phyloP scores from a whole-genome alignment of 1,140 invertebrate species.

The Ceratoteleas bidentatus region DNA sequence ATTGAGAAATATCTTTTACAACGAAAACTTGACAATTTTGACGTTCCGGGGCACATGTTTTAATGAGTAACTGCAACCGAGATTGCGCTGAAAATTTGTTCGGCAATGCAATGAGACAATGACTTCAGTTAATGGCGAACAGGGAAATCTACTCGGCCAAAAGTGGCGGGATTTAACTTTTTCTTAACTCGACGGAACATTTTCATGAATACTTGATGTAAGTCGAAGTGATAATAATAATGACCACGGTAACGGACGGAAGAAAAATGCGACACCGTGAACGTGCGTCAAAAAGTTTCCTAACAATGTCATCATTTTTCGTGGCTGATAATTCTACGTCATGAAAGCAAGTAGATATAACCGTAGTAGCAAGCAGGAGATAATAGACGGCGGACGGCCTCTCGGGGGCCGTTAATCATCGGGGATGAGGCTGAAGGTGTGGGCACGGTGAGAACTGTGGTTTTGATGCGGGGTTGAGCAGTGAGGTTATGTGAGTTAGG shows the following conservation, averaged over 20 bases:
- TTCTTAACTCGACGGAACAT: not conserved
- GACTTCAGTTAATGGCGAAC: not conserved
- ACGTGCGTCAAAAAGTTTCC: conserved; percentile 60
- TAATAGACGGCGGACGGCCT: conserved; percentile 71
- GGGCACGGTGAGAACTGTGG: conserved; percentile 64
- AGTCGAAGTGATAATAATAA: conserved; percentile 41
- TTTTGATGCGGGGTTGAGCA: conserved; percentile 62
- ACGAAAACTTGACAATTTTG: no score
- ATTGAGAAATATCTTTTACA: no score
- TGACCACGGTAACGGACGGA: conserved; percentile 19
- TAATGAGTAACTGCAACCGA: no score
- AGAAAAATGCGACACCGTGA: conserved; percentile 56
- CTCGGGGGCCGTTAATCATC: conserved; percentile 79
- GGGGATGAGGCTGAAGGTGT: conserved; percentile 63
- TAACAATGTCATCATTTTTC: conserved; percentile 66
- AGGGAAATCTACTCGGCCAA: not conserved
- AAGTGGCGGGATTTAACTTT: not conserved
- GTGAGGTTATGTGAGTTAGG: conserved; percentile 61
- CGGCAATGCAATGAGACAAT: no score
- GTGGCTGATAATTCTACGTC: conserved; percentile 62
- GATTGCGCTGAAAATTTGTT: no score
- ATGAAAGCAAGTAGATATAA: conserved; percentile 67
- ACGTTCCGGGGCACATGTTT: no score
- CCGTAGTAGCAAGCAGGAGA: conserved; percentile 64
- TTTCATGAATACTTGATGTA: conserved; percentile 28